These are phyloP conservation scores for Drosophila leonis DNA, from an alignment of 2,888 invertebrate genomes.

Conservation along the genomic window DNA sequence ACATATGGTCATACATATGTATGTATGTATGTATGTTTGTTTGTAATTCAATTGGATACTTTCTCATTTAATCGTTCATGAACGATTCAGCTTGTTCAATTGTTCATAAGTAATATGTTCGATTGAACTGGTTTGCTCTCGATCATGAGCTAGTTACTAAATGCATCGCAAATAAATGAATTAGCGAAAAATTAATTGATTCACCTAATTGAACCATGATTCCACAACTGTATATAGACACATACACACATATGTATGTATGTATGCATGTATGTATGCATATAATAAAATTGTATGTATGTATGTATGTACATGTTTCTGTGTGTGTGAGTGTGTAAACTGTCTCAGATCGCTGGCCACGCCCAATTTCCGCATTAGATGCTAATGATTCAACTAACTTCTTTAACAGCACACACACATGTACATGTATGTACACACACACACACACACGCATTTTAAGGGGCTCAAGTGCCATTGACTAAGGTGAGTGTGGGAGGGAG, in stretches of 20 bases:
- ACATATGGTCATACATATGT: background rate
- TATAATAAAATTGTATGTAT: too few species aligned
- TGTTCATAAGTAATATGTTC: background rate
- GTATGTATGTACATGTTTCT: background rate
- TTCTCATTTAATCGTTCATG: background rate
- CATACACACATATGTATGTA: background rate
- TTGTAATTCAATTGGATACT: background rate
- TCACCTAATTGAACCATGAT: background rate
- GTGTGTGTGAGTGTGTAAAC: background rate
- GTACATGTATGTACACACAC: constrained; percentile 7
- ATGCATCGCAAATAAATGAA: background rate
- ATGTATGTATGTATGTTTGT: background rate
- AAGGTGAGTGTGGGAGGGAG: background rate
- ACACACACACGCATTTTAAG: constrained; percentile 7
- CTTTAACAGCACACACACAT: constrained; percentile 17
- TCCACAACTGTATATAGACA: background rate
- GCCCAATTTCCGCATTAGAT: constrained; percentile 38
- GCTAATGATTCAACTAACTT: constrained; percentile 41
- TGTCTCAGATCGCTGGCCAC: constrained; percentile 14
- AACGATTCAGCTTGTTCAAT: background rate
- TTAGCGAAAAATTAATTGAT: background rate
- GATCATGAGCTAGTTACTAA: background rate
- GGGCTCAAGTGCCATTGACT: background rate
- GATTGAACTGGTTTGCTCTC: background rate
- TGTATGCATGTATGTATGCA: background rate